These are phyloP conservation scores for Rhopalosiphum maidis DNA, from an alignment of 1,140 invertebrate species.

Conservation along the genomic window DNA sequence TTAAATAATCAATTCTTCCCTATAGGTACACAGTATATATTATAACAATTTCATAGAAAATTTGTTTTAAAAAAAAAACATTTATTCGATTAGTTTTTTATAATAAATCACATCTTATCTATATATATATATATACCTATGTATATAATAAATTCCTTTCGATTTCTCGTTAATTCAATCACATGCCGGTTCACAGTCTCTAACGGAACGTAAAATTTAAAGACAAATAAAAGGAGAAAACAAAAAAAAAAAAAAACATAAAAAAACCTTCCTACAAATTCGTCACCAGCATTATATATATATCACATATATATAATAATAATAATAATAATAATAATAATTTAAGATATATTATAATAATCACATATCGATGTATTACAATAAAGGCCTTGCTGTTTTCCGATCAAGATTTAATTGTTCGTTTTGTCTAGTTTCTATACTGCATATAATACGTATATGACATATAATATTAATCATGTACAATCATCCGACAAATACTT, in stretches of 20 bases:
- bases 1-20: not conserved
- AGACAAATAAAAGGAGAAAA: not conserved
- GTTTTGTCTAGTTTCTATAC: not conserved
- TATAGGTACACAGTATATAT: slow-evolving; percentile 7
- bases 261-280: slow-evolving; percentile 13
- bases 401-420: not conserved
- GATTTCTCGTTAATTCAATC: slow-evolving; percentile 8
- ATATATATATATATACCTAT: not conserved
- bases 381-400: not conserved
- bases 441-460: not conserved
- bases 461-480: not conserved
- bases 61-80: not conserved
- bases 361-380: not conserved
- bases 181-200: not conserved
- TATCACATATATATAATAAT: not conserved
- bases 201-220: slow-evolving; percentile 16
- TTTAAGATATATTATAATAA: slow-evolving; percentile 6
- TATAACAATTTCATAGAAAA: not conserved
- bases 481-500: not conserved
- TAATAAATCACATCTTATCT: not conserved
- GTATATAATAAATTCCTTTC: slow-evolving; percentile 18
- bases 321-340: not conserved
- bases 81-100: not conserved
- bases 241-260: not conserved
- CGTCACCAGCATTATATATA: not conserved